Percentiles rank a stretch among this genome's conserved stretches.
These are phyloP conservation scores for Tryphoninae sp. DNA, from an alignment of 2,888 invertebrate species.

Conservation along the genomic window DNA sequence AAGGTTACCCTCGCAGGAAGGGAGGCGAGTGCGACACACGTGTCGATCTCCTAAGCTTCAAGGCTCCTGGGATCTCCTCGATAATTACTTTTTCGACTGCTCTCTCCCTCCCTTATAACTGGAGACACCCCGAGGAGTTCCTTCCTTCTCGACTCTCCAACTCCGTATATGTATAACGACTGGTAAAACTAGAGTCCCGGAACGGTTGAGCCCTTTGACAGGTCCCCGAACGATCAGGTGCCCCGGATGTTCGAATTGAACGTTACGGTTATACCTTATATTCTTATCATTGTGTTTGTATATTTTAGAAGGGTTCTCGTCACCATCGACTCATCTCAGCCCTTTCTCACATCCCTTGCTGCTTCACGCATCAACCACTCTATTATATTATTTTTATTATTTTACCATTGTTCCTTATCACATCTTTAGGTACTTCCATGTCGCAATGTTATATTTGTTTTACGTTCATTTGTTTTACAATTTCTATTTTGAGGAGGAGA, in stretches of 20 bases:
- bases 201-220: constrained; percentile 33
- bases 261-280: background rate
- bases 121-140: constrained; percentile 8
- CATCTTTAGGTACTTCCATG: too few relatives aligned
- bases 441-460: too few relatives aligned
- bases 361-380: too few relatives aligned
- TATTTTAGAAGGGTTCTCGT: too few relatives aligned
- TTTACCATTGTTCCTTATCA: too few relatives aligned
- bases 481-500: too few relatives aligned
- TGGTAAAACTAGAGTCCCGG: constrained; percentile 48
- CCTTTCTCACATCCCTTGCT: too few relatives aligned
- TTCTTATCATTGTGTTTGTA: too few relatives aligned
- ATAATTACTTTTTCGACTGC: constrained; percentile 68
- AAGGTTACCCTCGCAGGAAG: constrained; percentile 71
- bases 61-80: constrained; percentile 52
- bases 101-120: constrained; percentile 37
- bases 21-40: constrained; percentile 71
- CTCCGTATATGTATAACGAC: background rate
- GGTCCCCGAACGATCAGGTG: constrained; percentile 49
- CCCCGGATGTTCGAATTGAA: constrained; percentile 14
- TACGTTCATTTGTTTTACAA: too few relatives aligned
- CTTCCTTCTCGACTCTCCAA: background rate
- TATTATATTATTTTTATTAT: too few relatives aligned
- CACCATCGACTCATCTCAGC: background rate
- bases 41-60: constrained; percentile 65